Percentiles rank a stretch among this genome's conserved stretches.
Conservation (phyloP, 1,140 invertebrate species). For the Drosophila rhopaloa region DNA sequence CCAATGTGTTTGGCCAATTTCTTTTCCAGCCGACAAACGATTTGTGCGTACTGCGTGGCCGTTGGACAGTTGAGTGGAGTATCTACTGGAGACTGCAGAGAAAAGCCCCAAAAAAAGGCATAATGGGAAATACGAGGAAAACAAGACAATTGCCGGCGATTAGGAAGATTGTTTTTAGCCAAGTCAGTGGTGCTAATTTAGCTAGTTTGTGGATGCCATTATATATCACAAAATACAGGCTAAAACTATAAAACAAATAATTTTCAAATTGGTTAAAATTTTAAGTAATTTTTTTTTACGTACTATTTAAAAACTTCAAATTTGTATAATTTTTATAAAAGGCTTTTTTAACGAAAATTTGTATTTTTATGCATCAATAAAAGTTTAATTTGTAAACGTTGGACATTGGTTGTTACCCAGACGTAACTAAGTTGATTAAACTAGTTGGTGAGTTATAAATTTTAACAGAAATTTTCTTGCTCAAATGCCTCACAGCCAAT, state of each 20-base stretch:
- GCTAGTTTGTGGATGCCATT: background rate
- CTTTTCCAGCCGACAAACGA: conserved; percentile 79
- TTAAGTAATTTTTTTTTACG: too few relatives aligned
- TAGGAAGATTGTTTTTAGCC: conserved; percentile 26
- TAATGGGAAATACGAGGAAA: conserved; percentile 29
- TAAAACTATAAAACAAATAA: background rate
- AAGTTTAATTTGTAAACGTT: too few relatives aligned
- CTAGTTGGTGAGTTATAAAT: too few relatives aligned
- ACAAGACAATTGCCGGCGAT: conserved; percentile 25
- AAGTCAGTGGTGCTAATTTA: conserved; percentile 1
- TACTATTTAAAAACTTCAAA: too few relatives aligned
- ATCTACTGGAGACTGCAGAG: conserved; percentile 12
- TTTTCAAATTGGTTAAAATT: too few relatives aligned
- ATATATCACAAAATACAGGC: background rate
- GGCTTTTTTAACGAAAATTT: too few relatives aligned
- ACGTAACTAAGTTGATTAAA: too few relatives aligned
- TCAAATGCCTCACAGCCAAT: background rate
- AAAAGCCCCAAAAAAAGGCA: conserved; percentile 13
- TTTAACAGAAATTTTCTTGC: background rate
- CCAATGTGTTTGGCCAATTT: conserved; percentile 83
- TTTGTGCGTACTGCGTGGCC: conserved; percentile 83
- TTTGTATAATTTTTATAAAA: too few relatives aligned
- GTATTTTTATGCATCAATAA: too few relatives aligned
- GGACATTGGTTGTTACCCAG: too few relatives aligned
- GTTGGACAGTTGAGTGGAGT: conserved; percentile 67